Conservation (phyloP, 2,888 invertebrate genomes). For the Apamea crenata region DNA sequence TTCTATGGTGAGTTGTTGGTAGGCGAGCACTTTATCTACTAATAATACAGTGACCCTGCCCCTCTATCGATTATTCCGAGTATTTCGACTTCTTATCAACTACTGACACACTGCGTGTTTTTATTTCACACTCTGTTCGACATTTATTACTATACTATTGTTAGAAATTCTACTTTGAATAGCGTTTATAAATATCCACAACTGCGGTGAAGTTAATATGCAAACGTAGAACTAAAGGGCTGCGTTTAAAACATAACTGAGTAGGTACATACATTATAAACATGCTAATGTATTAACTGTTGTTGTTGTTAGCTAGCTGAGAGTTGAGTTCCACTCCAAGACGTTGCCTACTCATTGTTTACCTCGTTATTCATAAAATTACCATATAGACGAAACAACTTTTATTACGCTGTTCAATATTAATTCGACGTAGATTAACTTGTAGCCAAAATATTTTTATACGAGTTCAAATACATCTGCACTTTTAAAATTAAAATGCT, state of each 20-base stretch:
- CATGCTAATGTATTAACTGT: conserved; percentile 27
- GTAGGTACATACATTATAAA: conserved; percentile 1
- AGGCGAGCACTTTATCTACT: conserved; percentile 18
- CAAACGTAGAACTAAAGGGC: conserved; percentile 13
- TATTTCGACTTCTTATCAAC: conserved; percentile 22
- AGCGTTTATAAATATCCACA: background rate
- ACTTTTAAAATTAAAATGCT: conserved; percentile 4
- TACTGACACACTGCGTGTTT: conserved; percentile 12
- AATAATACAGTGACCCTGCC: conserved; percentile 29
- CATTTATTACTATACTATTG: background rate
- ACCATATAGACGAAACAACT: conserved; percentile 15
- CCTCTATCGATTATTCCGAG: conserved; percentile 21
- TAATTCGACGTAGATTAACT: conserved; percentile 13
- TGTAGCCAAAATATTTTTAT: conserved; percentile 1
- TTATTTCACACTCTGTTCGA: conserved; percentile 14
- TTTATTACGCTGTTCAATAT: conserved; percentile 29
- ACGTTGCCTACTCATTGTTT: conserved; percentile 37
- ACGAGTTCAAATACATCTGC: background rate
- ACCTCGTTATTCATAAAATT: conserved; percentile 29
- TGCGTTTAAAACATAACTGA: conserved; percentile 1
- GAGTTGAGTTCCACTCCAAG: conserved; percentile 1
- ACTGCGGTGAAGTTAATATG: background rate
- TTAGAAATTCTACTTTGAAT: background rate
- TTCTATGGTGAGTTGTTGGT: background rate
- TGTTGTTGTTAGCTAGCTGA: conserved; percentile 29